Percentiles rank a stretch among this genome's conserved stretches.
Evolutionary conservation across 1,140 invertebrate species (phyloP).

Genomic region (Lysiphlebus fabarum): DNA sequence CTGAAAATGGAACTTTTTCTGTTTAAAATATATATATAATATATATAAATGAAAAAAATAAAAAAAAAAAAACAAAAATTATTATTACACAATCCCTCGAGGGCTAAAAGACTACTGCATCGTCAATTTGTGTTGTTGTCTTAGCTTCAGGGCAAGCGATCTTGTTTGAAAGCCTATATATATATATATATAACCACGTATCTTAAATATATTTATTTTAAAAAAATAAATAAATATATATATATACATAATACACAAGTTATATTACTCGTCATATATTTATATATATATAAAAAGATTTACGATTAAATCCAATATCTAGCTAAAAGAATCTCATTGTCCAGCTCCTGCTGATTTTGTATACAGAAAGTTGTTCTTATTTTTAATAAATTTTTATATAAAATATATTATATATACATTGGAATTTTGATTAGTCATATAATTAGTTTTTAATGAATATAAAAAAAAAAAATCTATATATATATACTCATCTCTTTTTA

Average conservation of each 20-base stretch:
- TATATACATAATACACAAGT: too few relatives aligned
- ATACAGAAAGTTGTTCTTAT: too few relatives aligned
- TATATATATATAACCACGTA: too few relatives aligned
- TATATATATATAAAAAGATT: too few relatives aligned
- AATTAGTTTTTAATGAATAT: slow-evolving; percentile 10
- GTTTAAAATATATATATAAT: too few relatives aligned
- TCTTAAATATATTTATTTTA: neutral
- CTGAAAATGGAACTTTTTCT: neutral
- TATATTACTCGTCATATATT: too few relatives aligned
- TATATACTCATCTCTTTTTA: neutral
- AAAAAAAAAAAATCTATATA: slow-evolving; percentile 1
- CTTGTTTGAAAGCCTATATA: slow-evolving; percentile 14
- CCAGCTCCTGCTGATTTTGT: neutral
- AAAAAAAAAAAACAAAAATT: neutral
- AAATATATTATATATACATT: too few relatives aligned
- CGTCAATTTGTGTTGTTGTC: neutral
- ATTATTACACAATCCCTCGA: too few relatives aligned
- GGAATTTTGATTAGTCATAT: slow-evolving; percentile 16
- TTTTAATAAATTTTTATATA: too few relatives aligned
- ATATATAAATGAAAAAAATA: too few relatives aligned
- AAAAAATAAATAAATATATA: too few relatives aligned
- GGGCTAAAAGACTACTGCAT: too few relatives aligned
- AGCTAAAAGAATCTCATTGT: neutral
- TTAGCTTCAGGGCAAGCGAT: slow-evolving; percentile 12
- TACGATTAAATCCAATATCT: neutral